Conservation (phyloP, 53 echinoderm and acorn worm species). For the Holothuria leucospilota region DNA sequence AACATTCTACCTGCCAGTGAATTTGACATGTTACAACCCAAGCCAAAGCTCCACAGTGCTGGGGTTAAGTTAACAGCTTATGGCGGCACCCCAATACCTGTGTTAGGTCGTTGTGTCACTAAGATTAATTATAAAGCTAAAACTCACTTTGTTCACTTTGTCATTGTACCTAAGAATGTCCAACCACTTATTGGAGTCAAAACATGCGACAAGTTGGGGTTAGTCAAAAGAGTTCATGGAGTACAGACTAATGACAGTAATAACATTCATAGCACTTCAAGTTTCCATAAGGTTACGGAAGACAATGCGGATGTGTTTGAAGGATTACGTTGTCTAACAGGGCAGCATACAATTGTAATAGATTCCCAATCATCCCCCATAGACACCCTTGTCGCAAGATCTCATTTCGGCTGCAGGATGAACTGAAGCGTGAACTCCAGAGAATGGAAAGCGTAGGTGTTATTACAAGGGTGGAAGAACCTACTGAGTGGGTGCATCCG, state of each 20-base stretch:
- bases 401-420: background rate
- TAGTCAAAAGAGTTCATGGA: background rate
- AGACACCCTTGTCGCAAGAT: conserved; percentile 45
- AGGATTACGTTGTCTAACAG: conserved; percentile 42
- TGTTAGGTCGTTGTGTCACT: conserved; percentile 24
- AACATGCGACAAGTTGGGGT: conserved; percentile 19
- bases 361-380: background rate
- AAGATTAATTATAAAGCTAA: conserved; percentile 25
- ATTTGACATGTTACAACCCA: too few species aligned
- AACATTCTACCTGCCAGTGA: too few species aligned
- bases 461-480: too few species aligned
- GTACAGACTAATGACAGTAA: too few species aligned
- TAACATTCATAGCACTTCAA: background rate
- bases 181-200: conserved; percentile 39
- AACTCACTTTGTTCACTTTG: conserved; percentile 18
- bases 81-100: conserved; percentile 33
- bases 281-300: background rate
- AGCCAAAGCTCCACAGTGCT: background rate
- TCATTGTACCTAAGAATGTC: conserved; percentile 14
- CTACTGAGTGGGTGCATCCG: conserved; percentile 60
- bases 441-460: conserved; percentile 8
- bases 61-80: conserved; percentile 30
- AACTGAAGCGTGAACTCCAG: conserved; percentile 46
- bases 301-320: conserved; percentile 42
- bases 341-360: conserved; percentile 28